Base-by-base conservation (phyloP, 2,888 invertebrate genomes). In the Drosophila macrospina region DNA sequence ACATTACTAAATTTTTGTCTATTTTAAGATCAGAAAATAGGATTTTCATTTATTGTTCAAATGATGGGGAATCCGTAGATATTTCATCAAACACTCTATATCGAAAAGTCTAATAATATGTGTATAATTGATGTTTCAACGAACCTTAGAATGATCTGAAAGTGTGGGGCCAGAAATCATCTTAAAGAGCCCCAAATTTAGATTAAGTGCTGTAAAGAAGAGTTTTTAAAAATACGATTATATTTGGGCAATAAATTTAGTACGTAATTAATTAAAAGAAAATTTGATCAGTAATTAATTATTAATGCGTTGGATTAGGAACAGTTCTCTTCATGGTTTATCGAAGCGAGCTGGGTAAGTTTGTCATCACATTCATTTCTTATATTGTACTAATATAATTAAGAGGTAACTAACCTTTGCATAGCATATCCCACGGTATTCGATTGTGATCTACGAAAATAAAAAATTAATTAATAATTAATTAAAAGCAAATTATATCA, bases 331-430 rank as follows among this genome's bases (percentile, higher is more conserved):
- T 89, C 89, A 89, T 61, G 63, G 70, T 57, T 39, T 36, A 50
- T 89, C 88, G 69, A 86, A 89, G 89, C 83, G 85, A 88, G 89
- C 86, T 89, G 89, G 86, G 84, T 88, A 70, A 78, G 57, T 60
- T 73, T 72, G 60, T 84, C 84, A 84, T 84, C 69, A 74, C 26
- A 15, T 8, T 47, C 2, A 20, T 7, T 11, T 28, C 42, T 10
- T 10, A 28, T 1, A 13, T 42, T 13, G 2, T 42, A 42, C n/a
- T 24, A 0, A n/a, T 20, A 20, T 2, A n/a, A 7, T 42, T 42
- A 7, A n/a, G 16, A 11, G 11, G 5, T 5, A 26, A 24, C 24
- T 42, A n/a, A 39, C 37, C 37, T 41, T 41, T 4, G 5, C 8
- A 28, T 28, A 7, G 2, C 0, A 28, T 8, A 28, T 28, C 6